Conservation (phyloP, 2,113 vertebrate species). For the Sisor rabdophorus region DNA sequence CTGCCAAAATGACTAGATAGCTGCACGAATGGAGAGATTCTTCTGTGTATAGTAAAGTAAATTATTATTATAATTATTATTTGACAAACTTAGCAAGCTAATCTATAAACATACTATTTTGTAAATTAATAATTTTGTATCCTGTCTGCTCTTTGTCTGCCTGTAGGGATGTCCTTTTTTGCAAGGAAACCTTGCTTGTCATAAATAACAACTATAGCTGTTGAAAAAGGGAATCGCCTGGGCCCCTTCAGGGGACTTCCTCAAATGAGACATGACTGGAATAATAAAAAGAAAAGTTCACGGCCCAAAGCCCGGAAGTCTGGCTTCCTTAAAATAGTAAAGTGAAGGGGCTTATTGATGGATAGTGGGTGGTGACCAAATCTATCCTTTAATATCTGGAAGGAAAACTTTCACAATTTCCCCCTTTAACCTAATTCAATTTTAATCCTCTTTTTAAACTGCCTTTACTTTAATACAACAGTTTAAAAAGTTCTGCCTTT, state of each 20-base stretch:
- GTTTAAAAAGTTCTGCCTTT: conserved; percentile 11
- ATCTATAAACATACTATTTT: background rate
- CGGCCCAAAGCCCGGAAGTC: conserved; percentile 38
- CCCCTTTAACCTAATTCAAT: background rate
- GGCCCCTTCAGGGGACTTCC: conserved; percentile 36
- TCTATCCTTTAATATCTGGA: conserved; percentile 19
- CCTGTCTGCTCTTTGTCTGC: background rate
- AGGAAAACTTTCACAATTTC: background rate
- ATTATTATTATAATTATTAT: background rate
- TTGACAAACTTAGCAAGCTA: background rate
- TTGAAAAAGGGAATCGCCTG: conserved; percentile 42
- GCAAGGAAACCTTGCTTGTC: background rate
- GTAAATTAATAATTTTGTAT: background rate
- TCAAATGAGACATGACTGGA: conserved; percentile 45
- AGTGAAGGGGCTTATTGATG: conserved; percentile 19
- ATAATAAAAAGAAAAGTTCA: conserved; percentile 42
- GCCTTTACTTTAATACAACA: conserved; percentile 7
- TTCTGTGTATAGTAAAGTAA: background rate
- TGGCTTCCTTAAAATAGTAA: conserved; percentile 27
- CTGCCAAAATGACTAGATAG: background rate
- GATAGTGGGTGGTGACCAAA: background rate
- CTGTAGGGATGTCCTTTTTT: background rate
- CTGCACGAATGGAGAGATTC: background rate
- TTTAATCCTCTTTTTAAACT: background rate
- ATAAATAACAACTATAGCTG: background rate